Conservation (phyloP, 2,888 invertebrate genomes). For the Leucania comma region DNA sequence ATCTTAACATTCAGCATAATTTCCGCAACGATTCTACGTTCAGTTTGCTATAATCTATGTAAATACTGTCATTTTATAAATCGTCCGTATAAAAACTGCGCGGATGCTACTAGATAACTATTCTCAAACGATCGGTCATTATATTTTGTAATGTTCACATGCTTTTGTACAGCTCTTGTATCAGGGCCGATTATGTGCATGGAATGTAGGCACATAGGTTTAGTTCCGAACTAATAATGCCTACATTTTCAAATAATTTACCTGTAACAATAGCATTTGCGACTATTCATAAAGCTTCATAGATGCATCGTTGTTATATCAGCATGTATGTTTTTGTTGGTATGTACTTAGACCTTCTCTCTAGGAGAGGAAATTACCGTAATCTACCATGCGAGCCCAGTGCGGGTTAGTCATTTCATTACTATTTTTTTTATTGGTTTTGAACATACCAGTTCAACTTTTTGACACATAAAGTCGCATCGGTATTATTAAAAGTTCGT, state of each 20-base stretch:
- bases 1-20: not conserved
- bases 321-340: not conserved
- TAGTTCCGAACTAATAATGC: not conserved
- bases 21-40: slow-evolving; percentile 35
- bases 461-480: not conserved
- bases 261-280: not conserved
- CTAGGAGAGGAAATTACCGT: too few relatives aligned
- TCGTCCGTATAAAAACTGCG: slow-evolving; percentile 15
- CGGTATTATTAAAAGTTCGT: slow-evolving; percentile 1
- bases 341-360: too few relatives aligned
- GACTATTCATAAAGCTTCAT: not conserved
- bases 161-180: slow-evolving; percentile 11
- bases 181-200: not conserved
- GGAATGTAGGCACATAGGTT: not conserved
- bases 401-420: not conserved
- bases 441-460: too few relatives aligned
- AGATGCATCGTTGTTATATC: not conserved
- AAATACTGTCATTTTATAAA: slow-evolving; percentile 41
- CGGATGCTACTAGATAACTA: slow-evolving; percentile 39
- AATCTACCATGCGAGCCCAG: too few relatives aligned
- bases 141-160: slow-evolving; percentile 26
- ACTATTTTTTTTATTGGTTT: not conserved
- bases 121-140: slow-evolving; percentile 44
- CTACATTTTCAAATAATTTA: slow-evolving; percentile 10
- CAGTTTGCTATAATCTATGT: slow-evolving; percentile 26